These are phyloP conservation scores for Dendrophyllia cribrosa DNA, from an alignment of 64 coral and sea anemone genomes.

Conservation along the genomic window DNA sequence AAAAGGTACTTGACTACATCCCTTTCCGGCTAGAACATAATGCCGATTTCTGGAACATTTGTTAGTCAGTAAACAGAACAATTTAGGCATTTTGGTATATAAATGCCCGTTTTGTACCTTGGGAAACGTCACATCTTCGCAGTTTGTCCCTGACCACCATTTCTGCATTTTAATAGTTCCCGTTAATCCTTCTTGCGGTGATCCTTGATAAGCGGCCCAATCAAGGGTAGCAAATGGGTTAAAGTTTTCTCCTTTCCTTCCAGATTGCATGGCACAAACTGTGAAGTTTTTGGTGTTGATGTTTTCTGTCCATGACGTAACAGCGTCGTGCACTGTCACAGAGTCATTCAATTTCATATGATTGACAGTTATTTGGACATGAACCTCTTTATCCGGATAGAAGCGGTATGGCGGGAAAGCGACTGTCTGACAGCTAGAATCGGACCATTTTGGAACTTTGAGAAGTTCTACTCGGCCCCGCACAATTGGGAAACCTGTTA, in stretches of 20 bases:
- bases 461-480: slow-evolving; percentile 31
- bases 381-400: slow-evolving; percentile 56
- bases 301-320: slow-evolving; percentile 25
- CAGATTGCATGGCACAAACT: slow-evolving; percentile 44
- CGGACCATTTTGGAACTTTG: neutral
- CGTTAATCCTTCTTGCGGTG: neutral
- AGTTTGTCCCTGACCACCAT: too few species aligned
- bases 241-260: slow-evolving; percentile 3
- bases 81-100: too few species aligned
- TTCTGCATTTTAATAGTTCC: slow-evolving; percentile 1
- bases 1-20: too few species aligned
- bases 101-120: too few species aligned
- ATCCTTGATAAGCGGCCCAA: neutral
- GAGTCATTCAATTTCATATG: slow-evolving; percentile 47
- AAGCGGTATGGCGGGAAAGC: slow-evolving; percentile 14
- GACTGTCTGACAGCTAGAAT: slow-evolving; percentile 34
- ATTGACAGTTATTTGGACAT: slow-evolving; percentile 61
- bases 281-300: slow-evolving; percentile 49
- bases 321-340: slow-evolving; percentile 33
- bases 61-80: too few species aligned
- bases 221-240: slow-evolving; percentile 51
- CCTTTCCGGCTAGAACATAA: too few species aligned
- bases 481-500: slow-evolving; percentile 52
- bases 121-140: neutral
- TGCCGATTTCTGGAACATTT: too few species aligned